Base-by-base conservation (phyloP, 2,888 invertebrate species). In the Cephus pulcher region DNA sequence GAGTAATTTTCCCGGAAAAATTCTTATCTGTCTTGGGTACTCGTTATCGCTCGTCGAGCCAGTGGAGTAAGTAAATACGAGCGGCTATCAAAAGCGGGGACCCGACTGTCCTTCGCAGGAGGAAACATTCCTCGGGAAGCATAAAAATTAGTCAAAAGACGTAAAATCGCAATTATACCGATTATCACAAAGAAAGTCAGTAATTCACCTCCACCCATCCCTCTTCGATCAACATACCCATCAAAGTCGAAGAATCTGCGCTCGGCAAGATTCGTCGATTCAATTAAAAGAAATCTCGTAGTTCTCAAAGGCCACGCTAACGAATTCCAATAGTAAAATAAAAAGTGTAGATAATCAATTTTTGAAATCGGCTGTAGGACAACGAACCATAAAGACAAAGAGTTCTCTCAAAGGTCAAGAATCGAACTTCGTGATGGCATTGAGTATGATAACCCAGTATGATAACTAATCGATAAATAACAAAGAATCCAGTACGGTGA, bases 1-100 rank as follows among this genome's bases (percentile, higher is more conserved):
- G 73, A 76, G 68, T 40, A 56, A 73, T 80, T 82, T 83, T 83
- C 80, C 74, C 69, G 73, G 82, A 84, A 85, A 80, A 80, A 80
- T 82, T 79, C 71, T 71, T 71, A 71, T 71, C 71, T 71, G 56
- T 15, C 71, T 34, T 71, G 79, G 78, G 35, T 73, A 32, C 11
- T 71, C 71, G 32, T 71, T 74, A 74, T 74, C 74, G 33, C 34
- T 35, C 23, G 56, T 30, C 75, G 56, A 68, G 68, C 75, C 68
- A 74, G 74, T 77, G 79, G 70, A 77, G 77, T 74, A 73, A 79
- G 76, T 79, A 73, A 74, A 79, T 37, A 74, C 40, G n/a, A 68
- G 15, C 35, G 23, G 30, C 34, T 74, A 56, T 56, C 56, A 56
- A 56, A 56, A 56, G 56, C 23, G 56, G 56, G 9, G 2, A 56